A percentile compares a stretch with the other conserved stretches of the same genome.
Evolutionary conservation across 2,797 vertebrate genomes (phyloP).

Genomic region (Lepidocolaptes lacrymiger): DNA sequence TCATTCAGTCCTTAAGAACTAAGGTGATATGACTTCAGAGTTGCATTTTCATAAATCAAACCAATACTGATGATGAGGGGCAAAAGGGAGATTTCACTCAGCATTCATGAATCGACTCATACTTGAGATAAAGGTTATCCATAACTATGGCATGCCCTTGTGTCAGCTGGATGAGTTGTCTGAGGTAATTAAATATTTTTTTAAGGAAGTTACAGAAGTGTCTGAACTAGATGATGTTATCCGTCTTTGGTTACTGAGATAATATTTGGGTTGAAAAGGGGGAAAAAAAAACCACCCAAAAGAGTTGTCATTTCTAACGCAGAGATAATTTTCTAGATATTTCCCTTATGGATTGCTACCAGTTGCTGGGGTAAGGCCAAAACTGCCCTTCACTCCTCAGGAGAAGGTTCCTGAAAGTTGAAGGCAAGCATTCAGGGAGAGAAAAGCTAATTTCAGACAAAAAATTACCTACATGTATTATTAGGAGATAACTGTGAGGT

Average conservation of each 20-base stretch:
- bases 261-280: neutral
- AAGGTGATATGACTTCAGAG: neutral
- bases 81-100: neutral
- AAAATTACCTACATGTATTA: neutral
- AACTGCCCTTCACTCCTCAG: neutral
- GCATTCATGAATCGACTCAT: fast-evolving
- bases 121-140: neutral
- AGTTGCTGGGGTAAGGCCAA: neutral
- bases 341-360: neutral
- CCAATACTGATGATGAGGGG: neutral
- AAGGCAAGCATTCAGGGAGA: neutral
- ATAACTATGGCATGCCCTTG: neutral
- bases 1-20: neutral
- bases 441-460: neutral
- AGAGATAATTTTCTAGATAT: neutral
- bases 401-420: neutral
- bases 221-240: neutral
- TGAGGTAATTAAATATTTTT: neutral
- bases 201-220: neutral
- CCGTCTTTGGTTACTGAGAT: neutral
- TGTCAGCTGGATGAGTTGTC: neutral
- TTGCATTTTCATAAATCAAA: neutral
- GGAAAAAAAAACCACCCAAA: neutral
- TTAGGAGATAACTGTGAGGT: neutral
- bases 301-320: neutral